phyloP scores from a whole-genome alignment of 2,113 vertebrate species.

The Ceyx melanurus region DNA sequence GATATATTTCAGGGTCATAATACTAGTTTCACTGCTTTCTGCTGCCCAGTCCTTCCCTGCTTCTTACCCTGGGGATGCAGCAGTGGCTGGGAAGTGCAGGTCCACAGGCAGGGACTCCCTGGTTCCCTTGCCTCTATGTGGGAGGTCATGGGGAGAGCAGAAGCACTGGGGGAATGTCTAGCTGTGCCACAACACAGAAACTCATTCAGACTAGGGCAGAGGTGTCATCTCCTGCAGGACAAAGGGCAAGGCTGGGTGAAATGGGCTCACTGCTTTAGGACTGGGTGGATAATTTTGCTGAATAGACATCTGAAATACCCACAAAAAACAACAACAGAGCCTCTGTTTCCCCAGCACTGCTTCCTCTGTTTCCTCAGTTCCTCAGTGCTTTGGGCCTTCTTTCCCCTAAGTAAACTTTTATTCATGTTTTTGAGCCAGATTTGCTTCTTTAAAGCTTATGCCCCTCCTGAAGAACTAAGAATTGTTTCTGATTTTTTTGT shows the following conservation, averaged over 20 bases:
- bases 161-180: neutral
- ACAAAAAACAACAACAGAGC: constrained; percentile 35
- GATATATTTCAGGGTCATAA: neutral
- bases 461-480: neutral
- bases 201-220: neutral
- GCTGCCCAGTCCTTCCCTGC: neutral
- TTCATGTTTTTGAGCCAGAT: constrained; percentile 58
- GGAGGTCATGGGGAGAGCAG: neutral
- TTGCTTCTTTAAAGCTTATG: neutral
- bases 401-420: constrained; percentile 54
- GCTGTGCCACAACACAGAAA: neutral
- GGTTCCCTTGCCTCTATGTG: neutral
- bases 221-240: neutral
- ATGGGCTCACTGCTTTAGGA: neutral
- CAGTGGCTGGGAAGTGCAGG: neutral
- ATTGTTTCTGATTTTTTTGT: neutral
- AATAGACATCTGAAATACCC: constrained; percentile 33
- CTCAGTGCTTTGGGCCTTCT: constrained; percentile 22
- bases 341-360: constrained; percentile 49
- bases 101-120: neutral
- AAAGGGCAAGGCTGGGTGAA: constrained; percentile 13
- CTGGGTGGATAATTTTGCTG: neutral
- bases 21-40: neutral
- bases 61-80: neutral
- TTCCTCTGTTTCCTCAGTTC: constrained; percentile 47